Percentiles rank a stretch among this genome's conserved stretches.
Conservation (phyloP, 2,113 vertebrate genomes). For the Psittacara wagleri region DNA sequence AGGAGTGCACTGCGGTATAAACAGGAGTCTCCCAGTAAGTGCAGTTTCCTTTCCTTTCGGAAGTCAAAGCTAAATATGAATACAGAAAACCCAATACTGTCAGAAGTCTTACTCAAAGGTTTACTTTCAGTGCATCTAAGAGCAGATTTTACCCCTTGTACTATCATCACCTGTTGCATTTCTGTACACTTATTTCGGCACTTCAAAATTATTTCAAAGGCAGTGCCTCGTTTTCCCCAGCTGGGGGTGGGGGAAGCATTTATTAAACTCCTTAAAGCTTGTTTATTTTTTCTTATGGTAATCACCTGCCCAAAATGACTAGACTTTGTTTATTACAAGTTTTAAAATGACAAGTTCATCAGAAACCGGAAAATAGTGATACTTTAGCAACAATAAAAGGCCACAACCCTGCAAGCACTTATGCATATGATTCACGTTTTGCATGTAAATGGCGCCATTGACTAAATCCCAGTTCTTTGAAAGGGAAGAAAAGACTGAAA, state of each 20-base stretch:
- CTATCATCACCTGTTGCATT: not conserved
- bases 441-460: constrained; percentile 54
- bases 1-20: not conserved
- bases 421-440: constrained; percentile 42
- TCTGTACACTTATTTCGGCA: not conserved
- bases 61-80: not conserved
- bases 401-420: constrained; percentile 31
- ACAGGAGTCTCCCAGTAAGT: not conserved
- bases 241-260: not conserved
- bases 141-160: not conserved
- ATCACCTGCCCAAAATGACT: not conserved
- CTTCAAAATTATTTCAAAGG: not conserved
- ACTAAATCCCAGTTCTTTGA: constrained; percentile 28
- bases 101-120: not conserved
- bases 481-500: constrained; percentile 52
- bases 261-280: not conserved
- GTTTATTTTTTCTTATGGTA: constrained; percentile 20
- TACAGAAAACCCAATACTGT: not conserved
- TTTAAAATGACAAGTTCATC: constrained; percentile 58
- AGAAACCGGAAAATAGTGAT: constrained; percentile 41
- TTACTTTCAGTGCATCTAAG: not conserved
- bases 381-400: constrained; percentile 24
- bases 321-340: constrained; percentile 13
- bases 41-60: not conserved
- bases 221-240: not conserved